A percentile compares a stretch with the other conserved stretches of the same genome.
Evolutionary conservation across 2,888 invertebrate genomes (phyloP).

Genomic region (Cheiracanthium punctorium): DNA sequence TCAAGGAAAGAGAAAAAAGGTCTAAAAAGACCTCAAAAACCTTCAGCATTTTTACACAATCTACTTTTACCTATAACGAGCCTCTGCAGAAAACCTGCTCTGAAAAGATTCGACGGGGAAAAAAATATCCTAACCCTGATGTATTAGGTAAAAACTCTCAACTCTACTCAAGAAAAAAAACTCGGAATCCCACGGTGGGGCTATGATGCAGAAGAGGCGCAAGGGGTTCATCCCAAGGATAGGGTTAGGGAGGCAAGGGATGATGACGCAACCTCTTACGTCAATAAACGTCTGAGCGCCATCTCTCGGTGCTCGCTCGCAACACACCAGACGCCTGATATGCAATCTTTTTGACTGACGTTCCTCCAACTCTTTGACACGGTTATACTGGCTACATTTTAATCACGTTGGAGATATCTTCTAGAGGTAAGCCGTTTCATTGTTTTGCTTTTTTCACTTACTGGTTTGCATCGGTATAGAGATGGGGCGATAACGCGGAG

Average conservation of each 20-base stretch:
- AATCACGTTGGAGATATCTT: not conserved
- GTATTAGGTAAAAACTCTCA: not conserved
- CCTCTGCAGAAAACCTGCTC: slow-evolving; percentile 11
- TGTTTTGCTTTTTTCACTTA: not conserved
- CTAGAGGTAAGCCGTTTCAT: not conserved
- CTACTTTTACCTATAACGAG: not conserved
- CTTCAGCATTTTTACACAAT: not conserved
- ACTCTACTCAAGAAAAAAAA: not conserved
- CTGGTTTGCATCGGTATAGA: not conserved
- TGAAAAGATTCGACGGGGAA: not conserved
- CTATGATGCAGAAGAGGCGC: not conserved
- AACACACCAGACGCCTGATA: not conserved
- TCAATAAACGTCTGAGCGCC: not conserved
- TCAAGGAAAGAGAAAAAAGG: too few relatives aligned
- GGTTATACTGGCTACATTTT: not conserved
- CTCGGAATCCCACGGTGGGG: not conserved
- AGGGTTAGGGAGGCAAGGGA: slow-evolving; percentile 6
- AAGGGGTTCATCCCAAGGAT: slow-evolving; percentile 3
- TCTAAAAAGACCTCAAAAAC: too few relatives aligned
- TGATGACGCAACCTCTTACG: not conserved
- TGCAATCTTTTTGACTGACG: slow-evolving; percentile 3
- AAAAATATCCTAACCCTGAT: not conserved
- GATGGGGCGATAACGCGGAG: not conserved
- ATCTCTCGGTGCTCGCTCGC: not conserved
- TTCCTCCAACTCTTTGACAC: not conserved